A percentile compares a stretch with the other conserved stretches of the same genome.
Evolutionary conservation across 1,140 invertebrate species (phyloP).

Genomic region (Lasioglossum baleicum): DNA sequence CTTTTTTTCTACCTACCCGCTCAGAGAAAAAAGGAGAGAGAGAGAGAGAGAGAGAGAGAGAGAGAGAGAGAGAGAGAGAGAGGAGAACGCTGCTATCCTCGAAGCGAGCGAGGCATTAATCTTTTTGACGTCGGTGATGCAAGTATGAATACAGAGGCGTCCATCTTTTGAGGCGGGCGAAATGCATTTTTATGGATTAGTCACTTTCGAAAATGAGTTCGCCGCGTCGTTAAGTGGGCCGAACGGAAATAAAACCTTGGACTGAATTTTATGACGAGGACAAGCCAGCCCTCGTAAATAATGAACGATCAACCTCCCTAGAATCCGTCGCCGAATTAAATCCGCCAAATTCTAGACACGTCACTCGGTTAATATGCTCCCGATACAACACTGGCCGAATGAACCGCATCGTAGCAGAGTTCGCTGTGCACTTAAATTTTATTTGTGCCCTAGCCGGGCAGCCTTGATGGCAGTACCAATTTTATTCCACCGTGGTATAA

Average conservation of each 20-base stretch:
- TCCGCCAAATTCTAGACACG: too few relatives aligned
- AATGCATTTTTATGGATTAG: constrained; percentile 53
- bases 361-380: too few relatives aligned
- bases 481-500: too few relatives aligned
- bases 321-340: too few relatives aligned
- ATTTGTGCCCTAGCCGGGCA: too few relatives aligned
- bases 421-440: too few relatives aligned
- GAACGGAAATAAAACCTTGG: constrained; percentile 10
- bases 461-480: too few relatives aligned
- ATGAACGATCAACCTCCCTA: too few relatives aligned
- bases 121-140: constrained; percentile 48
- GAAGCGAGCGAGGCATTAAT: constrained; percentile 42
- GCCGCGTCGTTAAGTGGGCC: constrained; percentile 20
- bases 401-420: too few relatives aligned
- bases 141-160: constrained; percentile 46
- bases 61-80: too few relatives aligned
- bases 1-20: neutral
- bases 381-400: too few relatives aligned
- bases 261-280: neutral
- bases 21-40: neutral
- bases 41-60: too few relatives aligned
- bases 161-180: constrained; percentile 35
- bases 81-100: constrained; percentile 19
- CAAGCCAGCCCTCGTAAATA: neutral
- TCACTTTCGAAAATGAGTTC: constrained; percentile 47